Evolutionary conservation across 92 coral and sea anemone genomes (phyloP).

Genomic region (Isaurus tuberculatus): DNA sequence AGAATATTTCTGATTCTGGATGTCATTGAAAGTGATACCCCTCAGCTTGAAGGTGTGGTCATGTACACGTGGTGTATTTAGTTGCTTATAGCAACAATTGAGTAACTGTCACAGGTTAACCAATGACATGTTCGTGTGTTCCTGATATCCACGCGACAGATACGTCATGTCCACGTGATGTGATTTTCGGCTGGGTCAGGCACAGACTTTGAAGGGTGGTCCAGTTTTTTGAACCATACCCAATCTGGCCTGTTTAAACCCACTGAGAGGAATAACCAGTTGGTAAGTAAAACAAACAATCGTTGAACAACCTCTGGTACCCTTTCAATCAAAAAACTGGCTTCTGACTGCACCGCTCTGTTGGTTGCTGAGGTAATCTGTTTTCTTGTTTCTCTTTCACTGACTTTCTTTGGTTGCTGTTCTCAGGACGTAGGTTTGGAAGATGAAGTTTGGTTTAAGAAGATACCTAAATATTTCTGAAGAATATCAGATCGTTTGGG

Average conservation of each 20-base stretch:
- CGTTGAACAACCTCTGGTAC: slow-evolving; percentile 19
- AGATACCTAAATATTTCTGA: not conserved
- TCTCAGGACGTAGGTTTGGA: not conserved
- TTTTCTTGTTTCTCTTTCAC: not conserved
- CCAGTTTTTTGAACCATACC: slow-evolving; percentile 66
- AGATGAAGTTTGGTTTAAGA: slow-evolving; percentile 2
- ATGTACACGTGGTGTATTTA: not conserved
- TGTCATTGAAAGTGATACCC: no score
- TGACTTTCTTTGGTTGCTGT: not conserved
- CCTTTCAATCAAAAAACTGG: slow-evolving; percentile 68
- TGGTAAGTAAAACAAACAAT: not conserved
- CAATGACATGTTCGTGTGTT: not conserved
- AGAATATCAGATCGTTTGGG: not conserved
- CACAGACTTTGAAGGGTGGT: slow-evolving; percentile 81
- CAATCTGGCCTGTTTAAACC: slow-evolving; percentile 98
- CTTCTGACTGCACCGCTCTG: not conserved
- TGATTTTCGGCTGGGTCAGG: slow-evolving; percentile 96
- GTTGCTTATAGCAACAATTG: not conserved
- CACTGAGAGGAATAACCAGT: slow-evolving; percentile 74
- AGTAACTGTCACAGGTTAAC: not conserved
- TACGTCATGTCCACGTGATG: not conserved
- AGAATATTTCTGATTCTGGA: no score
- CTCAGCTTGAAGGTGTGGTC: not conserved
- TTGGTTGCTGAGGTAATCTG: not conserved
- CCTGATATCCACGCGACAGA: not conserved